Conservation (phyloP, 1,140 invertebrate species). For the Bacillus rossius region DNA sequence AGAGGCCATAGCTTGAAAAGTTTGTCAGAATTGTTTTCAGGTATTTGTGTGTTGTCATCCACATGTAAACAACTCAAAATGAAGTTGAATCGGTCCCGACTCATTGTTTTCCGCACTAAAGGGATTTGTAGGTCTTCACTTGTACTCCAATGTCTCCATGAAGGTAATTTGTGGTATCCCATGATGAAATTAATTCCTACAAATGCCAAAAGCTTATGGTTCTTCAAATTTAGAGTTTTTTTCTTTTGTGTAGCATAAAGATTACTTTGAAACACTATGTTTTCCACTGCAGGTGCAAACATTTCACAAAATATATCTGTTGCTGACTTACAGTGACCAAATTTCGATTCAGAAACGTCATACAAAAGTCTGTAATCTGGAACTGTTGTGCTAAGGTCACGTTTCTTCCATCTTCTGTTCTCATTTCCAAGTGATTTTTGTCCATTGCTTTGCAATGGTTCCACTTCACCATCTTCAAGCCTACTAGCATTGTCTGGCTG, state of each 20-base stretch:
- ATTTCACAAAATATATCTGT: too few species aligned
- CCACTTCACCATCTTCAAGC: too few species aligned
- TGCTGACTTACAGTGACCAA: too few species aligned
- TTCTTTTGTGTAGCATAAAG: conserved; percentile 31
- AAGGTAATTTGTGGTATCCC: conserved; percentile 9
- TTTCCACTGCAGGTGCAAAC: too few species aligned
- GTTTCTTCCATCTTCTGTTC: too few species aligned
- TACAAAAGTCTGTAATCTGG: too few species aligned
- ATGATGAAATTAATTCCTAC: conserved; percentile 34
- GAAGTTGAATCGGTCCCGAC: conserved; percentile 1
- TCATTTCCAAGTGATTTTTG: too few species aligned
- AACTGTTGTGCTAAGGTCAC: too few species aligned
- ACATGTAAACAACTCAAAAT: conserved; percentile 17
- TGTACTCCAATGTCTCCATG: background rate
- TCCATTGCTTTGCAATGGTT: too few species aligned
- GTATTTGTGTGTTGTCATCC: conserved; percentile 14
- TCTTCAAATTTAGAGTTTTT: conserved; percentile 32
- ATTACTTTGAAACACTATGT: conserved; percentile 16
- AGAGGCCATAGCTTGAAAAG: conserved; percentile 17
- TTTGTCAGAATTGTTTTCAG: conserved; percentile 14
- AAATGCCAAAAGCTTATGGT: conserved; percentile 31
- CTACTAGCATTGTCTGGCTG: too few species aligned
- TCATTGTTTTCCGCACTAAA: background rate
- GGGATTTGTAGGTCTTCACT: background rate
- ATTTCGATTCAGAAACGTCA: too few species aligned